Base-by-base conservation (phyloP, 2,888 invertebrate genomes). In the Hemithea aestivaria region DNA sequence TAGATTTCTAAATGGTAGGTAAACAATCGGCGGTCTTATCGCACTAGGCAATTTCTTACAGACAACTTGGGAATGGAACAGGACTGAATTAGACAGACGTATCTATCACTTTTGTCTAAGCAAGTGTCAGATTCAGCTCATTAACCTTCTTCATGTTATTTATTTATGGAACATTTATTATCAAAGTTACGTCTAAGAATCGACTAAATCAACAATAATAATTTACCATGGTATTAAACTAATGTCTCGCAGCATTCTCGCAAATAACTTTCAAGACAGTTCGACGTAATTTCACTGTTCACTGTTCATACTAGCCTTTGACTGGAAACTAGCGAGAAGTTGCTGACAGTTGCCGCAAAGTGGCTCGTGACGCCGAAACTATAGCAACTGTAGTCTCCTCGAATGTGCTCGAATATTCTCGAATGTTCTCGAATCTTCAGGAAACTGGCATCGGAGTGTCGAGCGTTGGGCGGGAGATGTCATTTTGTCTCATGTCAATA, bases 311-410 rank as follows among this genome's bases (percentile, higher is more conserved):
- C 36, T 35, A 43, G 43, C 45, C 48, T 46, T 51, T 40, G 47
- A 41, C 39, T 42, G 30, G 37, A 27, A 48, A 41, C 43, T 45
- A 43, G 42, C 33, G 45, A 44, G 20, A 36, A 53, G 48, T 56
- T 56, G 39, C 22, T 34, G 43, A 42, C 53, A 50, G 47, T 45
- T 39, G 37, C 34, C 33, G 39, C 32, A 29, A 48, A 45, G 45
- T 52, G 47, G 45, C 33, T 29, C 34, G 25, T 26, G 30, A 36
- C 10, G 20, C 32, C 11, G 21, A 38, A 32, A 34, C 21, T 48
- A 28, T 27, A 36, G 16, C 21, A 21, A 29, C 11, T 20, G 12
- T 29, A 10, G 21, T 34, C 30, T 30, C 10, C 34, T 22, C 29
- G 8, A 35, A 35, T 31, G 35, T 35, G 16, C 29, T 35, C 11